Conservation (phyloP, 2,888 invertebrate species). For the Mechanitis mazaeus region DNA sequence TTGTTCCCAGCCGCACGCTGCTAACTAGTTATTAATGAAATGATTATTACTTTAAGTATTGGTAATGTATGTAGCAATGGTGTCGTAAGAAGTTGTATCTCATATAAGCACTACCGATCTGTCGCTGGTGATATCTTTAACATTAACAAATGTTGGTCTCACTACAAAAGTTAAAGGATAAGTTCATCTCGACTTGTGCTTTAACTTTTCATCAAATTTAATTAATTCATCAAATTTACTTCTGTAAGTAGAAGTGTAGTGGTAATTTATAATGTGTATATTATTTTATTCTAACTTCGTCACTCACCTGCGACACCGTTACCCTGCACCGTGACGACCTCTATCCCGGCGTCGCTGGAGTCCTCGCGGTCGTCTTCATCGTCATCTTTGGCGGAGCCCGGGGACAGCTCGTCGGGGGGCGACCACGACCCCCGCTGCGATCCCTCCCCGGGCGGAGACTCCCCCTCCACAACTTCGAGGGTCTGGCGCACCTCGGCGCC, state of each 20-base stretch:
- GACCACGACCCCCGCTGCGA: slow-evolving; percentile 43
- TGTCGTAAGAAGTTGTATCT: too few relatives aligned
- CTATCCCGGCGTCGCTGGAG: slow-evolving; percentile 38
- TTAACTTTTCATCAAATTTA: too few relatives aligned
- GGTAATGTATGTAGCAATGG: not conserved
- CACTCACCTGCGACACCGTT: slow-evolving; percentile 39
- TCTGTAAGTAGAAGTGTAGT: too few relatives aligned
- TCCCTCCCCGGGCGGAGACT: slow-evolving; percentile 23
- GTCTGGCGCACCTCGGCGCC: slow-evolving; percentile 25
- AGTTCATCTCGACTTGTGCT: too few relatives aligned
- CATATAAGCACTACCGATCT: too few relatives aligned
- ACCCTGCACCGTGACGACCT: slow-evolving; percentile 48
- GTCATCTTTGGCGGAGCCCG: slow-evolving; percentile 55
- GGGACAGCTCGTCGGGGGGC: slow-evolving; percentile 61
- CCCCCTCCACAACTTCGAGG: slow-evolving; percentile 29
- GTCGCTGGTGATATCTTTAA: too few relatives aligned
- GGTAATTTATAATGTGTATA: too few relatives aligned
- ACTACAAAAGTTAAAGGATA: too few relatives aligned
- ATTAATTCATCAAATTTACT: too few relatives aligned
- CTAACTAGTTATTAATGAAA: not conserved
- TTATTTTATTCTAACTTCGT: too few relatives aligned
- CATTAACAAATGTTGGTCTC: too few relatives aligned
- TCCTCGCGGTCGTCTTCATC: slow-evolving; percentile 45
- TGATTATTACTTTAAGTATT: not conserved
- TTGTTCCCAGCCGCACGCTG: too few relatives aligned